Percentiles rank a stretch among this genome's conserved stretches.
phyloP scores from a whole-genome alignment of 2,113 vertebrate genomes.

The Barbus barbus region DNA sequence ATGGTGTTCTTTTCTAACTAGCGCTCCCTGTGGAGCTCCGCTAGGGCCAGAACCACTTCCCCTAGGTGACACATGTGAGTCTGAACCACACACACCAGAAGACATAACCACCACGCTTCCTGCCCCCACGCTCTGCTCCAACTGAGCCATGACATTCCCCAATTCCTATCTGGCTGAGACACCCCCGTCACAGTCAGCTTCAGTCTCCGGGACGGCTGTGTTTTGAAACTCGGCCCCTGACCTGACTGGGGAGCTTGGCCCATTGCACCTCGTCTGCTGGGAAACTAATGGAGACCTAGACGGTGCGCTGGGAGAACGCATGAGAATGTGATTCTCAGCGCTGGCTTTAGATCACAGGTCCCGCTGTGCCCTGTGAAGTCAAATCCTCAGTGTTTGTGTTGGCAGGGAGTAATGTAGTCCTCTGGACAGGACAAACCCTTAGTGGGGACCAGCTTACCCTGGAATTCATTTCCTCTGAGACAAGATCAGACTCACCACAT shows the following conservation, averaged over 20 bases:
- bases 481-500: slow-evolving; percentile 20
- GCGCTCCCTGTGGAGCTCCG: slow-evolving; percentile 21
- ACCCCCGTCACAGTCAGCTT: neutral
- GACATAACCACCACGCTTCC: slow-evolving; percentile 40
- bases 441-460: slow-evolving; percentile 55
- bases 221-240: slow-evolving; percentile 37
- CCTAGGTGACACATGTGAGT: slow-evolving; percentile 21
- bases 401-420: slow-evolving; percentile 50
- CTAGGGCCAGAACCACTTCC: slow-evolving; percentile 32
- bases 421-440: slow-evolving; percentile 55
- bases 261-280: slow-evolving; percentile 8
- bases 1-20: slow-evolving; percentile 59
- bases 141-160: slow-evolving; percentile 38
- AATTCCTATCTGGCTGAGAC: slow-evolving; percentile 30
- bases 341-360: slow-evolving; percentile 60
- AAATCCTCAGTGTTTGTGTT: slow-evolving; percentile 64
- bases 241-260: slow-evolving; percentile 16
- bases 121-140: slow-evolving; percentile 35
- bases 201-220: neutral
- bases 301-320: slow-evolving; percentile 50
- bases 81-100: slow-evolving; percentile 21
- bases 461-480: slow-evolving; percentile 53
- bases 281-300: slow-evolving; percentile 41
- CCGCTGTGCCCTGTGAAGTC: slow-evolving; percentile 58
- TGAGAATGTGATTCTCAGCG: slow-evolving; percentile 55